Evolutionary conservation across 2,888 invertebrate genomes (phyloP), one percentile per base, ranked within the genome.

Genomic region (Drosophila emarginata): DNA sequence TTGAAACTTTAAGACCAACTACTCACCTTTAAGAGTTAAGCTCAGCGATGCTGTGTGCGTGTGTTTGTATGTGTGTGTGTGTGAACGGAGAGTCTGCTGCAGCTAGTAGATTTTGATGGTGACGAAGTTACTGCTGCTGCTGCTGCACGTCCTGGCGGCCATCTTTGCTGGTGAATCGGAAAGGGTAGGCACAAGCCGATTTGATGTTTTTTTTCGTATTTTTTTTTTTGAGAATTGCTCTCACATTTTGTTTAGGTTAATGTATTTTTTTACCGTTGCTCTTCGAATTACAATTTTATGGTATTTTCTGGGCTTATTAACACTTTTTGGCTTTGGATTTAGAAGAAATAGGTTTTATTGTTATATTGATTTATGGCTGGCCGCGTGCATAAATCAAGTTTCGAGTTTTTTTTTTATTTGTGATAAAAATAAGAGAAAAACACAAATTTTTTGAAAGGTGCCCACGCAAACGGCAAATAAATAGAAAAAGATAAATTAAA

Each of bases 401-500:
- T 77, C 72, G 67, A 72, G 73, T 64, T 77, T 80, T 64, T 56
- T 64, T 61, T 64, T 69, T 61, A 54, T 56, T 52, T 32, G 37
- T 36, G 39, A 65, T 56, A 51, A 36, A 51, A 39, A 61, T n/a
- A 51, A 50, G 51, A 64, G 28, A 40, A 45, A 62, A 40, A 53
- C 23, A 28, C 14, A 50, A 62, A 32, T 21, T 66, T 71, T 84
- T 80, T 67, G 79, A 80, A 84, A 85, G 71, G 66, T 82, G 67
- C 81, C 81, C 85, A 81, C 81, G 81, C 81, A 72, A 72, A 74
- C 65, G 67, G 78, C 78, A 67, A 74, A 78, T 67, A 78, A 77
- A 85, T 80, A 82, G 80, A 73, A 79, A 80, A 79, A 78, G 72
- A 77, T 75, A 83, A 82, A 82, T 82, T 82, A 76, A 86, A 80